Evolutionary conservation across 2,113 vertebrate genomes (phyloP).

Genomic region (Chaetops frenatus): DNA sequence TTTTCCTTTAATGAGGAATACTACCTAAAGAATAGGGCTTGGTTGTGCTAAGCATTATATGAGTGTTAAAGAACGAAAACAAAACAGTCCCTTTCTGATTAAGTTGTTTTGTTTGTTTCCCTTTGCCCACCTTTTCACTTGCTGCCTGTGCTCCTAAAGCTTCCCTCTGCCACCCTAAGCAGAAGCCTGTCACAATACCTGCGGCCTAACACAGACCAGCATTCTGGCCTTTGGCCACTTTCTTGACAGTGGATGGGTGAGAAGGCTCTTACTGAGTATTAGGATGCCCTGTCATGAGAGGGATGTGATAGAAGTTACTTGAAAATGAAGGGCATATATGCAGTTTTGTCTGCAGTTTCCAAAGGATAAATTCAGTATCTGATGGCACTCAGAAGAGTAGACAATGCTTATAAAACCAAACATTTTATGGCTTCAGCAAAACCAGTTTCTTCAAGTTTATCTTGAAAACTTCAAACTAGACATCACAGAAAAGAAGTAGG

Average conservation of each 20-base stretch:
- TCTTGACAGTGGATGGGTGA: neutral
- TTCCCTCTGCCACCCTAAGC: neutral
- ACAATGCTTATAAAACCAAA: neutral
- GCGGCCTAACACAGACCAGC: neutral
- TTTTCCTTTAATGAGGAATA: neutral
- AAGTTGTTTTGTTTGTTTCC: neutral
- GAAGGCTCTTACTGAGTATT: neutral
- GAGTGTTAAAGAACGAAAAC: neutral
- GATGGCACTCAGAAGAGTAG: neutral
- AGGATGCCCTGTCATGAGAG: neutral
- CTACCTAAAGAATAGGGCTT: neutral
- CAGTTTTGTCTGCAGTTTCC: neutral
- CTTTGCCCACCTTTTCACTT: neutral
- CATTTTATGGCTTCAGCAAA: neutral
- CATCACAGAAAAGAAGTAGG: neutral
- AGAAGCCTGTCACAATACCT: neutral
- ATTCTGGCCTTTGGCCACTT: neutral
- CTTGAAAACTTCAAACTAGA: neutral
- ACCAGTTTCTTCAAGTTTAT: neutral
- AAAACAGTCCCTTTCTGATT: neutral
- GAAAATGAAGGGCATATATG: neutral
- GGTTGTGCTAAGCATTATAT: neutral
- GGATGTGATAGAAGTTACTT: neutral
- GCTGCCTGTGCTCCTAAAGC: neutral
- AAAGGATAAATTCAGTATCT: neutral